Evolutionary conservation across 2,797 vertebrate genomes (phyloP).

Genomic region (Sebastes vulpes): DNA sequence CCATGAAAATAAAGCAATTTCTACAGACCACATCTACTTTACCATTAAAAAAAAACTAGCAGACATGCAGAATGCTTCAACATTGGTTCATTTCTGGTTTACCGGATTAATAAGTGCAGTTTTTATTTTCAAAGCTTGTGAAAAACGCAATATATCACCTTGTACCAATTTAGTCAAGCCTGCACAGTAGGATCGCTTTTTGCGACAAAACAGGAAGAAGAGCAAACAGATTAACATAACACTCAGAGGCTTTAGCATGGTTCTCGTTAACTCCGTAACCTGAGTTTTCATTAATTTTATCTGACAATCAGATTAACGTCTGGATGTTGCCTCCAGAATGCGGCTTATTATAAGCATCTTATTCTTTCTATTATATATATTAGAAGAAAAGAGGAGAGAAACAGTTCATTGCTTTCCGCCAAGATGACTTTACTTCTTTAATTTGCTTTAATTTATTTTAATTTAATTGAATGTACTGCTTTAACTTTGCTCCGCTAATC

Average conservation of each 20-base stretch:
- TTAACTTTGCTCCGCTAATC: conserved; percentile 34
- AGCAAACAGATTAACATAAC: not conserved
- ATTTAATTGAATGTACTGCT: not conserved
- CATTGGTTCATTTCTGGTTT: not conserved
- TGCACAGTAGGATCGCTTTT: not conserved
- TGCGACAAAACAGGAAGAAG: not conserved
- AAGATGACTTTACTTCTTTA: not conserved
- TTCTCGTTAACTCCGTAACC: not conserved
- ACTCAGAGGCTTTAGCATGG: not conserved
- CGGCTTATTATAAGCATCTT: not conserved
- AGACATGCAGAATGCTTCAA: not conserved
- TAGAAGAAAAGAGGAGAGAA: not conserved
- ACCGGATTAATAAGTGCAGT: not conserved
- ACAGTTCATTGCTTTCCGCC: not conserved
- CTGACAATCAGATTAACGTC: conserved; percentile 16
- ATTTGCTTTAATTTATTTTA: not conserved
- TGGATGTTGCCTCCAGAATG: not conserved
- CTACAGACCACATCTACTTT: not conserved
- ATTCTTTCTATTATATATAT: not conserved
- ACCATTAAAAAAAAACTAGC: not conserved
- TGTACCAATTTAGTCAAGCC: not conserved
- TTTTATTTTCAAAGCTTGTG: not conserved
- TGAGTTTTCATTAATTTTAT: not conserved
- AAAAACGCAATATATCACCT: not conserved
- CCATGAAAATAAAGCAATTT: not conserved